Percentiles rank a stretch among this genome's conserved stretches.
These are phyloP conservation scores for Elmis aenea DNA, from an alignment of 2,888 invertebrate species.

Conservation along the genomic window DNA sequence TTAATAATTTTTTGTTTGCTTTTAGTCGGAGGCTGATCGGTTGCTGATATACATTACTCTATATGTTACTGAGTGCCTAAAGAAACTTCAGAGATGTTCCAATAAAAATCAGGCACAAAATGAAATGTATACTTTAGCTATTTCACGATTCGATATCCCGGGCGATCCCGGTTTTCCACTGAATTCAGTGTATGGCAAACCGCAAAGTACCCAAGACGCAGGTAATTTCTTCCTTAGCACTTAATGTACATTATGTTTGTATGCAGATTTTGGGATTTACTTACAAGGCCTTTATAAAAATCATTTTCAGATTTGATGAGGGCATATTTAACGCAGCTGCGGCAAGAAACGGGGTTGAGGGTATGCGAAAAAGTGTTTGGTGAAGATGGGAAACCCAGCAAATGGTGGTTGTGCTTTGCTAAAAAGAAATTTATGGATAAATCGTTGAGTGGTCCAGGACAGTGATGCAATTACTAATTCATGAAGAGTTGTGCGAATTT, in stretches of 20 bases:
- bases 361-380: constrained; percentile 90
- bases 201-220: constrained; percentile 70
- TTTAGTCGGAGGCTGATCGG: constrained; percentile 91
- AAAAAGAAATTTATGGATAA: constrained; percentile 99
- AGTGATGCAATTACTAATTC: too few relatives aligned
- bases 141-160: constrained; percentile 93
- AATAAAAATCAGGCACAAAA: constrained; percentile 85
- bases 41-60: constrained; percentile 95
- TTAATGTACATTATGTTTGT: too few relatives aligned
- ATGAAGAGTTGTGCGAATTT: too few relatives aligned
- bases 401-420: constrained; percentile 99
- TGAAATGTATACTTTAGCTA: constrained; percentile 95
- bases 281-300: too few relatives aligned
- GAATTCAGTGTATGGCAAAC: constrained; percentile 91
- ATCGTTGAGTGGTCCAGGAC: constrained; percentile 85
- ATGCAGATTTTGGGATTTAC: too few relatives aligned
- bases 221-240: constrained; percentile 56
- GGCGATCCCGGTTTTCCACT: constrained; percentile 93
- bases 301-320: constrained; percentile 86
- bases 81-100: constrained; percentile 86
- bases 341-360: constrained; percentile 91
- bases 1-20: constrained; percentile 27
- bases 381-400: constrained; percentile 92
- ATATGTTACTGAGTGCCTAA: constrained; percentile 96
- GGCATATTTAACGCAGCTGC: constrained; percentile 86